Conservation (phyloP, 2,888 invertebrate genomes). For the Entomobrya proxima region DNA sequence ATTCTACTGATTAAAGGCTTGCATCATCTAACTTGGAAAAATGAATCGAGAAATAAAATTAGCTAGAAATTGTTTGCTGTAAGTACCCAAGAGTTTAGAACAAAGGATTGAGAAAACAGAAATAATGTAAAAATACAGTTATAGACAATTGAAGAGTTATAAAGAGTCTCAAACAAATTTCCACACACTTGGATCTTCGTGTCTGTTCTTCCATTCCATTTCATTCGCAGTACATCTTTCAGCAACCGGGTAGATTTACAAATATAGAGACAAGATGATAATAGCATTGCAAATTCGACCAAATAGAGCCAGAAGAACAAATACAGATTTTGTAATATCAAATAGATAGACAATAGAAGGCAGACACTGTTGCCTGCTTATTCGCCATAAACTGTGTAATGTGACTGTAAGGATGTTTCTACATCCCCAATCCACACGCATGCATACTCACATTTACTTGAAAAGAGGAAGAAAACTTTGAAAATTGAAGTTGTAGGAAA, state of each 20-base stretch:
- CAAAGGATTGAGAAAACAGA: not conserved
- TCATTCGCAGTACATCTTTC: slow-evolving; percentile 50
- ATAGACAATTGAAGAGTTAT: too few species aligned
- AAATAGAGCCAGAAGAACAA: not conserved
- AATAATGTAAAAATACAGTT: not conserved
- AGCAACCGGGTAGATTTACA: slow-evolving; percentile 49
- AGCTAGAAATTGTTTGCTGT: too few species aligned
- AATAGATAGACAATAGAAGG: not conserved
- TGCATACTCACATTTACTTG: not conserved
- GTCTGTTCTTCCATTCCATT: slow-evolving; percentile 52
- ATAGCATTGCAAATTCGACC: too few species aligned
- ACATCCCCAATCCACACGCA: not conserved
- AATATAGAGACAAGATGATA: too few species aligned
- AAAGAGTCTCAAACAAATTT: slow-evolving; percentile 30
- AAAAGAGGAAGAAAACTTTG: slow-evolving; percentile 30
- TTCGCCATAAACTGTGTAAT: not conserved
- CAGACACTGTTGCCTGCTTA: not conserved
- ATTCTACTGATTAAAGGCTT: too few species aligned
- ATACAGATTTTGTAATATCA: not conserved
- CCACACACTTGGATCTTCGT: slow-evolving; percentile 43
- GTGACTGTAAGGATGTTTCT: not conserved
- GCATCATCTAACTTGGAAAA: too few species aligned
- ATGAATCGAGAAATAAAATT: too few species aligned
- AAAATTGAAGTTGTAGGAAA: slow-evolving; percentile 30
- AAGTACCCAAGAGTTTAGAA: not conserved